These are phyloP conservation scores for Lacerta viridis DNA, from an alignment of 2,797 vertebrate species.

Conservation along the genomic window DNA sequence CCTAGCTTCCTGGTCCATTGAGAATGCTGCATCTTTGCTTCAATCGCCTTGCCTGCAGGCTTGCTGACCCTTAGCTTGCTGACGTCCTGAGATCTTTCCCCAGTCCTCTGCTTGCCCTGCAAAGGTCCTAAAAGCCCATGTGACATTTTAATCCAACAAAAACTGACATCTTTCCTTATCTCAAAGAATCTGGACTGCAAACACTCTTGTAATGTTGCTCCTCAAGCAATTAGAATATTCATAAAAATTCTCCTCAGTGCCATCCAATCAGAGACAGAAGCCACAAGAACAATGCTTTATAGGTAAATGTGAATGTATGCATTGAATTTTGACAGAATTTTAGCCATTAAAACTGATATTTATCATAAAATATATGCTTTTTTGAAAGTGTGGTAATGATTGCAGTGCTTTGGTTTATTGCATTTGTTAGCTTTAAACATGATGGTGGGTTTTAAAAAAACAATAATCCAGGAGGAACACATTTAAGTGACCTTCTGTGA, in stretches of 20 bases:
- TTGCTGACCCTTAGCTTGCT: neutral
- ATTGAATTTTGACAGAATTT: neutral
- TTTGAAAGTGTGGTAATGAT: neutral
- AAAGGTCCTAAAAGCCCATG: neutral
- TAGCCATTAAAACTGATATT: slow-evolving; percentile 23
- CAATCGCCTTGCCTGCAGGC: neutral
- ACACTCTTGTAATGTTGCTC: neutral
- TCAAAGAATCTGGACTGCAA: neutral
- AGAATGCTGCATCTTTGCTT: neutral
- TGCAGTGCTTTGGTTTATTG: neutral
- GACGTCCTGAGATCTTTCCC: neutral
- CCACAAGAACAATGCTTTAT: neutral
- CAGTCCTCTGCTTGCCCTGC: neutral
- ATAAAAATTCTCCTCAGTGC: neutral
- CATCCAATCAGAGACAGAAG: neutral
- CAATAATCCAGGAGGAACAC: neutral
- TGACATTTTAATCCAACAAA: neutral
- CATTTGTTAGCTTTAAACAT: slow-evolving; percentile 29
- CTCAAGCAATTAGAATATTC: neutral
- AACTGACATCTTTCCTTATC: neutral
- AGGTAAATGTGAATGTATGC: slow-evolving; percentile 4
- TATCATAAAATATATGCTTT: neutral
- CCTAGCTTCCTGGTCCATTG: neutral
- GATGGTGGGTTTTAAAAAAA: neutral
- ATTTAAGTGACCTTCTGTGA: slow-evolving; percentile 56